Evolutionary conservation across 2,113 vertebrate species (phyloP).

Genomic region (Fukomys damarensis): DNA sequence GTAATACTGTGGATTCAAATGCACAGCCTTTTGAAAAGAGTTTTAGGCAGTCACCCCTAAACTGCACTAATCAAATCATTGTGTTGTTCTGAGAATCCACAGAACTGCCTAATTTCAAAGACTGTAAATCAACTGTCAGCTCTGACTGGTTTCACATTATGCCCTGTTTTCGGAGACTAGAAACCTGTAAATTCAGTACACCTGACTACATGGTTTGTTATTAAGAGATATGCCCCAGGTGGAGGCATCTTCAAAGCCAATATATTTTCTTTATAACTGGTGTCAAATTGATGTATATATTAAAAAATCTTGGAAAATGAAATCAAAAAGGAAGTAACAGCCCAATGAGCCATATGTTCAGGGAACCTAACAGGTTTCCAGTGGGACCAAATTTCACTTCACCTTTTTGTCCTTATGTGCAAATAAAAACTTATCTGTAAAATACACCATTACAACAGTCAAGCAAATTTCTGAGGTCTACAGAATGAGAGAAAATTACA

Average conservation of each 20-base stretch:
- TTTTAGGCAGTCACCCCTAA: conserved; percentile 55
- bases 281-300: conserved; percentile 80
- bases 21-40: conserved; percentile 55
- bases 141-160: conserved; percentile 62
- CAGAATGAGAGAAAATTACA: conserved; percentile 58
- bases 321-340: conserved; percentile 79
- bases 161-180: conserved; percentile 50
- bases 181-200: conserved; percentile 59
- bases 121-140: conserved; percentile 65
- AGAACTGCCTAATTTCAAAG: conserved; percentile 68
- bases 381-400: conserved; percentile 82
- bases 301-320: conserved; percentile 80
- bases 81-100: conserved; percentile 42
- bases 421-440: conserved; percentile 75
- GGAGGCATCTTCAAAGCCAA: conserved; percentile 65
- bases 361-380: conserved; percentile 80
- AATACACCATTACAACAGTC: conserved; percentile 76
- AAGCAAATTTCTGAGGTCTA: conserved; percentile 65
- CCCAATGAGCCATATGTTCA: conserved; percentile 82
- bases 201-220: conserved; percentile 68
- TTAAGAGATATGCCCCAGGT: conserved; percentile 79
- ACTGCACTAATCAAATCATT: conserved; percentile 61
- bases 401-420: conserved; percentile 79
- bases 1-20: conserved; percentile 69
- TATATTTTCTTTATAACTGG: conserved; percentile 77